Base-by-base conservation (phyloP, 2,113 vertebrate species). In the Protomyctophum bolini region DNA sequence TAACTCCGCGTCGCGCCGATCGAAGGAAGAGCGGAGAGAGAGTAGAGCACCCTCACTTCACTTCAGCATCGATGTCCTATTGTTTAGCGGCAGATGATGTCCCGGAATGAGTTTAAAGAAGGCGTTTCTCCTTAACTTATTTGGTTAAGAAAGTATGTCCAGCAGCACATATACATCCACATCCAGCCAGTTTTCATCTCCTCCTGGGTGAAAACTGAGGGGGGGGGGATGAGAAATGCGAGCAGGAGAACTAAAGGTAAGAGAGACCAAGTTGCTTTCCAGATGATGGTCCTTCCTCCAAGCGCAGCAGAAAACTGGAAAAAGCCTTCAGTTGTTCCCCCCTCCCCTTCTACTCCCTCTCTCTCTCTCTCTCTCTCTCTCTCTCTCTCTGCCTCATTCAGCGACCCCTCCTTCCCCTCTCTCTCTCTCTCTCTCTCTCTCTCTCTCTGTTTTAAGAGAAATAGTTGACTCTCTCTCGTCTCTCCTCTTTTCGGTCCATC, bases 381-480 rank as follows among this genome's bases (percentile, higher is more conserved):
- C 71, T 59, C 62, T 45, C 57, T n/a, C 33, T 57, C 33, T 66
- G 62, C 14, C 66, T 61, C 63, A 52, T 56, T 59, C 58, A 46
- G 46, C 49, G 11, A 68, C 62, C 58, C 62, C 86, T 75, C 71
- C 78, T 74, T 77, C 63, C 21, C 2, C 21, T 41, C 33, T 41
- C 33, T 41, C 33, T 41, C 33, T 41, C 33, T 41, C 33, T 41
- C 33, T 41, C 33, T 41, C 33, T 41, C 33, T 41, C 33, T 41
- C 33, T 41, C 33, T 3, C 33, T 41, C 33, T 41, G 33, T 41
- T 41, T 41, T 41, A 41, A 41, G 33, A 41, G 1, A 41, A 41
- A 41, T 41, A 41, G 33, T 41, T 41, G 33, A 3, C 33, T 3
- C 33, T 41, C 33, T 41, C 33, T 41, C 33, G 1, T 41, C 33